A percentile compares a stretch with the other conserved stretches of the same genome.
Evolutionary conservation across 2,797 vertebrate species (phyloP).

Genomic region (Poecile montanus): DNA sequence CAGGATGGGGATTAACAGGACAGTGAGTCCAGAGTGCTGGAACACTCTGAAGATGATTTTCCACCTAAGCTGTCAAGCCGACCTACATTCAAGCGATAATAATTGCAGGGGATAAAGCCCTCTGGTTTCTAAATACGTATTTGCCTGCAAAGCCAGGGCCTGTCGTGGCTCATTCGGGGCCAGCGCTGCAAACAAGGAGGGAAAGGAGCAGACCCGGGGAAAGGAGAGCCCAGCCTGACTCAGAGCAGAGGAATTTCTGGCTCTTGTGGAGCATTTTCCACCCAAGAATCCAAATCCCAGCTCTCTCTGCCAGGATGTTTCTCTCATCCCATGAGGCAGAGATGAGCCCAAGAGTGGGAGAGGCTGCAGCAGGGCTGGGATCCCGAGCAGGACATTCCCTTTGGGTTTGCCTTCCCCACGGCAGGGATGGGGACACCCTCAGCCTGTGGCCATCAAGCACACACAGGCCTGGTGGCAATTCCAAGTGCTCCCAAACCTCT

Average conservation of each 20-base stretch:
- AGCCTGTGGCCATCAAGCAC: rapidly evolving
- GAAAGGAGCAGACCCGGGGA: not conserved
- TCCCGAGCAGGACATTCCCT: not conserved
- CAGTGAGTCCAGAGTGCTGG: rapidly evolving
- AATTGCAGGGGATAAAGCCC: conserved; percentile 52
- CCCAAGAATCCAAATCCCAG: not conserved
- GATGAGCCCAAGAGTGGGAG: not conserved
- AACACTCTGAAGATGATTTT: not conserved
- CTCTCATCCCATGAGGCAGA: not conserved
- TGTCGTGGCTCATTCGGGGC: not conserved
- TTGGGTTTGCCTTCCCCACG: not conserved
- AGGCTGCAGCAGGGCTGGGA: not conserved
- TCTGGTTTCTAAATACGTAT: not conserved
- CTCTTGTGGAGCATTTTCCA: not conserved
- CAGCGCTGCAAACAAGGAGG: rapidly evolving
- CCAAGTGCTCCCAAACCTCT: not conserved
- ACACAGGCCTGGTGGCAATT: rapidly evolving
- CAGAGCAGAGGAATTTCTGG: conserved; percentile 10
- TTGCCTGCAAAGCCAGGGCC: conserved; percentile 4
- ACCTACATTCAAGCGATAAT: conserved; percentile 51
- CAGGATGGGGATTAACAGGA: not conserved
- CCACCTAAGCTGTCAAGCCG: conserved; percentile 57
- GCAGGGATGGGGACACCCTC: not conserved
- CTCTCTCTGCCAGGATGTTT: not conserved
- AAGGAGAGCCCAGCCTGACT: not conserved